Conservation (phyloP, 2,797 vertebrate genomes). For the Antennarius maculatus region DNA sequence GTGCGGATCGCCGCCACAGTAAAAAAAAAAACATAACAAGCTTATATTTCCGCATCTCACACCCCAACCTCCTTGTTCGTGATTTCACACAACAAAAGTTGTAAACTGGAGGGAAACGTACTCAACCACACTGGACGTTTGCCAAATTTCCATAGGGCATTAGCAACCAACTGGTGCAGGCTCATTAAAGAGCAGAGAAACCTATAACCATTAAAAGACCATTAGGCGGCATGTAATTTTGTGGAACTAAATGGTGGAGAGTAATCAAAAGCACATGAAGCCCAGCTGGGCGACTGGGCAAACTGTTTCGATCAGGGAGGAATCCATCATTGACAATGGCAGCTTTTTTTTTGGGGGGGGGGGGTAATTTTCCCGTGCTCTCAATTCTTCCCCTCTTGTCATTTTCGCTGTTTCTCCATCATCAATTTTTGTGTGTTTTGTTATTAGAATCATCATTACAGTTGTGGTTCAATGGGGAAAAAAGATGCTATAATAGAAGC, state of each 20-base stretch:
- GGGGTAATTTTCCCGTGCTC: constrained; percentile 88
- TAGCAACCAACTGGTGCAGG: constrained; percentile 99
- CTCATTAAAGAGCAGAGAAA: constrained; percentile 97
- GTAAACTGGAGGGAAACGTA: constrained; percentile 87
- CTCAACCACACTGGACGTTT: constrained; percentile 83
- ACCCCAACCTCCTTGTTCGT: constrained; percentile 77
- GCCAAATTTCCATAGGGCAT: constrained; percentile 98
- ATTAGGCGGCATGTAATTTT: constrained; percentile 99
- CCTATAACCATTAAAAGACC: constrained; percentile 99
- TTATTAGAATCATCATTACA: constrained; percentile 46
- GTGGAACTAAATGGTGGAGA: constrained; percentile 99
- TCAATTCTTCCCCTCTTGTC: constrained; percentile 70
- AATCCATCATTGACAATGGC: constrained; percentile 96
- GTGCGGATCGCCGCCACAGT: constrained; percentile 56
- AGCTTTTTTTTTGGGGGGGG: constrained; percentile 81
- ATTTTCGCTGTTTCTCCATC: constrained; percentile 61
- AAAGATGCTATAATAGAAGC: not conserved
- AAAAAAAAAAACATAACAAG: constrained; percentile 56
- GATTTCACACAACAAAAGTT: constrained; percentile 87
- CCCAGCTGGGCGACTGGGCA: constrained; percentile 98
- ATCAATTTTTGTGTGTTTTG: constrained; percentile 46
- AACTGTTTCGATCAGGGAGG: constrained; percentile 97
- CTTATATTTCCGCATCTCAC: constrained; percentile 64
- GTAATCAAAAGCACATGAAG: constrained; percentile 99
- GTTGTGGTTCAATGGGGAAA: constrained; percentile 24